Base-by-base conservation (phyloP, 1,140 invertebrate genomes). In the Drosophila takahashii region DNA sequence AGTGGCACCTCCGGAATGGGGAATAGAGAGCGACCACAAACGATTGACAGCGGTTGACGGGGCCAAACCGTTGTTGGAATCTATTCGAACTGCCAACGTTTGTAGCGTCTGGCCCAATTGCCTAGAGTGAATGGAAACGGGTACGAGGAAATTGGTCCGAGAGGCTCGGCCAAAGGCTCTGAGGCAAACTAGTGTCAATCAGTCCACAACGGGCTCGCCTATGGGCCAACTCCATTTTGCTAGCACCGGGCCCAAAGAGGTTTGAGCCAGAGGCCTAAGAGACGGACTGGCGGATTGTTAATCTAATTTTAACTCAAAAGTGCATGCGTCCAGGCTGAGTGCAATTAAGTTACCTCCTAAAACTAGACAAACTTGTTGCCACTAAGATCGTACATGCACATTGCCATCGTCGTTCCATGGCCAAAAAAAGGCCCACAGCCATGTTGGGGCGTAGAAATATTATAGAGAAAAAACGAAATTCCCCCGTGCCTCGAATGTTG, bases 221-320 rank as follows among this genome's bases (percentile, higher is more conserved):
- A 36, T 64, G 27, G 27, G 62, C 18, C 27, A 44, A 37, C 36
- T 61, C 70, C 41, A 22, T 22, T 22, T 3, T 22, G 22, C 22
- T 22, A 22, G 22, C 22, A 22, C 3, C 22, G 22, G 22, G 22
- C 22, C 22, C 22, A 22, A 3, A 22, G 22, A 22, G 22, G 22
- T 44, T 4, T 6, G 18, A 39, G 41, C 41, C 16, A 39, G 36
- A 54, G 42, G 51, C 42, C 48, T 27, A 41, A 15, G 16, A 4
- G 22, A 11, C 53, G 41, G 32, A 22, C 66, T 27, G 36, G 52
- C 60, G 36, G 32, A 65, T n/a, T 39, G 67, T 72, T 89, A 86
- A 86, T 87, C 83, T 87, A 87, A 86, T 79, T 87, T 87, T 89
- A 87, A 87, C 81, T 86, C 45, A 54, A 83, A 79, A 56, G 74